phyloP scores from a whole-genome alignment of 2,797 vertebrate species.

The Sylvia borin region DNA sequence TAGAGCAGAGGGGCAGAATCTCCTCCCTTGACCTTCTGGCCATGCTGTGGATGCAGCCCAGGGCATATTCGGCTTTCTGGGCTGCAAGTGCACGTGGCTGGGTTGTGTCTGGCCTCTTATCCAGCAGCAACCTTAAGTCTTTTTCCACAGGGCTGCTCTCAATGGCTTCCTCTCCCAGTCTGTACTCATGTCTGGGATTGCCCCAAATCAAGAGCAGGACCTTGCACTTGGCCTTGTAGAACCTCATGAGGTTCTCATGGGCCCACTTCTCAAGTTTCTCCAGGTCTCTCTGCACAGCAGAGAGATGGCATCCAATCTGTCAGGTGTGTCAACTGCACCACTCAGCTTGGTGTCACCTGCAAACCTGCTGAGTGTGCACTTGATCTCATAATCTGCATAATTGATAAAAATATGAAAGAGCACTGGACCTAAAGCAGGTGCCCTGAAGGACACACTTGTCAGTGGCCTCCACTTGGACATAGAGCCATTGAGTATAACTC shows the following conservation, averaged over 20 bases:
- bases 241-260: not conserved
- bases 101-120: not conserved
- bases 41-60: accelerated
- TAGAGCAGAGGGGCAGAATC: not conserved
- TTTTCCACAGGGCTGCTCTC: not conserved
- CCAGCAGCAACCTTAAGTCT: not conserved
- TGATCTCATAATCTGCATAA: not conserved
- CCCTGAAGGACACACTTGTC: not conserved
- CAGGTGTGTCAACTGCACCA: not conserved
- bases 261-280: not conserved
- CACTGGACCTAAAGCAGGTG: accelerated
- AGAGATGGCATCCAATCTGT: too few species aligned
- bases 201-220: not conserved
- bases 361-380: not conserved
- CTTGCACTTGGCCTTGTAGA: not conserved
- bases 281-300: too few species aligned
- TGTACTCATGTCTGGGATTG: not conserved
- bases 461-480: not conserved
- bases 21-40: accelerated
- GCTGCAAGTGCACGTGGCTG: accelerated
- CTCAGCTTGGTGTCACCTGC: not conserved
- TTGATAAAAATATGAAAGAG: not conserved
- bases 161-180: not conserved
- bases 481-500: not conserved
- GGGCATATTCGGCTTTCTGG: accelerated